Evolutionary conservation across 1,140 invertebrate species (phyloP), one percentile per base, ranked within the genome.

Genomic region (Musca vetustissima): DNA sequence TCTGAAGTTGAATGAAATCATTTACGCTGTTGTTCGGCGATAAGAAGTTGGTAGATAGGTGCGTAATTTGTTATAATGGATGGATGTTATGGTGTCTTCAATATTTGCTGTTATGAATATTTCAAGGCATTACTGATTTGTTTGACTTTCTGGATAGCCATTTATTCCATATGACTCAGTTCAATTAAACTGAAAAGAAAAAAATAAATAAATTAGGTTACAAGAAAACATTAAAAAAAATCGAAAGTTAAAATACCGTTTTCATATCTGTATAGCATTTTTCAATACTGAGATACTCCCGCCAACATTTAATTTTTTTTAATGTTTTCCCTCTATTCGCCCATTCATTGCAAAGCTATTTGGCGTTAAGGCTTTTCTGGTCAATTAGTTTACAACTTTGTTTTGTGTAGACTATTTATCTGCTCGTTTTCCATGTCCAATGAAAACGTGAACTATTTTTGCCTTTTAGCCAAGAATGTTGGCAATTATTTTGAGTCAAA

Each of bases 361-460:
- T 55, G 6, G 21, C 21, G 21, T 55, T 21, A 55, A 52, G 19
- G n/a, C 4, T 24, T 55, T 55, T 55, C 52, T 55, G 52, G 22
- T 55, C 22, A 22, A 7, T 24, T 9, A 43, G 36, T 43, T 43
- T 43, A 43, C 36, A 43, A 11, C 1, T 6, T 32, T 32, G 9
- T 32, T 43, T 43, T 2, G 36, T 2, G 36, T 2, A 43, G 36
- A 2, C 1, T 13, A 9, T 7, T 43, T 43, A 9, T 43, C 36
- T 43, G 36, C 36, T 43, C 36, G 36, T 43, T 43, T 43, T 43
- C 36, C 36, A 43, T 43, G 36, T 43, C 25, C 17, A 32, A 25
- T 59, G 55, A 59, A 59, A 59, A 59, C 57, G 57, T 61, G 57
- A 61, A 61, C 57, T 61, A 36, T 61, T 43, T 61, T 21, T 43